phyloP scores from a whole-genome alignment of 1,140 invertebrate species.

The Carcinoscorpius rotundicauda region DNA sequence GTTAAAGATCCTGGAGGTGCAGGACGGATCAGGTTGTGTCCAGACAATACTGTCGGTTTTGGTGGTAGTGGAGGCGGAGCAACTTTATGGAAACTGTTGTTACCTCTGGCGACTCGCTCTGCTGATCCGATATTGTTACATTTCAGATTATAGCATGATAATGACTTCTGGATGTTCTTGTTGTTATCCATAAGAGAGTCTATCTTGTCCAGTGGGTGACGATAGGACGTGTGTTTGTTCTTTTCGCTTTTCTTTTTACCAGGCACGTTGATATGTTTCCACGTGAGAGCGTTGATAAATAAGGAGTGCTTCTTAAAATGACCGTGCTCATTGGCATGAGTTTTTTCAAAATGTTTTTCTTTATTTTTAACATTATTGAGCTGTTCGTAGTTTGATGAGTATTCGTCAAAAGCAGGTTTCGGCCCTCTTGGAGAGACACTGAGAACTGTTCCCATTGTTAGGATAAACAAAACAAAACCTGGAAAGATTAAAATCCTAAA shows the following conservation, averaged over 20 bases:
- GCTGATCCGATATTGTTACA: constrained; percentile 29
- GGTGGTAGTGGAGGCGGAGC: constrained; percentile 19
- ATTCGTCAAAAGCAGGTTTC: constrained; percentile 51
- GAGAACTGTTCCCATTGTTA: constrained; percentile 78
- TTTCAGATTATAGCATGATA: constrained; percentile 43
- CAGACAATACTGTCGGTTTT: constrained; percentile 23
- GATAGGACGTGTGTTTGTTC: constrained; percentile 38
- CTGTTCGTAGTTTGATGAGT: constrained; percentile 75
- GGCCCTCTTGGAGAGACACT: constrained; percentile 83
- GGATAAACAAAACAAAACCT: too few species aligned
- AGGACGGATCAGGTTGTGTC: constrained; percentile 18
- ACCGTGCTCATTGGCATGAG: constrained; percentile 29
- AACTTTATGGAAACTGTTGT: constrained; percentile 34
- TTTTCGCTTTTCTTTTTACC: constrained; percentile 76
- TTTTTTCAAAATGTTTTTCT: constrained; percentile 46
- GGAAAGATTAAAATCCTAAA: too few species aligned
- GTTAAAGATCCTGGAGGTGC: constrained; percentile 33
- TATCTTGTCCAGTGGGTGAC: constrained; percentile 61
- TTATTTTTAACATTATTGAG: constrained; percentile 79
- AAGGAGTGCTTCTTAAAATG: constrained; percentile 88
- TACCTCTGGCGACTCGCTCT: constrained; percentile 31
- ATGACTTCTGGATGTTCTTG: constrained; percentile 62
- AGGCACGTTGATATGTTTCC: constrained; percentile 85
- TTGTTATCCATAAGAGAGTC: constrained; percentile 61
- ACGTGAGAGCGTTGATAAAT: constrained; percentile 89